phyloP scores from a whole-genome alignment of 2,113 vertebrate genomes.

The Cercocebus atys region DNA sequence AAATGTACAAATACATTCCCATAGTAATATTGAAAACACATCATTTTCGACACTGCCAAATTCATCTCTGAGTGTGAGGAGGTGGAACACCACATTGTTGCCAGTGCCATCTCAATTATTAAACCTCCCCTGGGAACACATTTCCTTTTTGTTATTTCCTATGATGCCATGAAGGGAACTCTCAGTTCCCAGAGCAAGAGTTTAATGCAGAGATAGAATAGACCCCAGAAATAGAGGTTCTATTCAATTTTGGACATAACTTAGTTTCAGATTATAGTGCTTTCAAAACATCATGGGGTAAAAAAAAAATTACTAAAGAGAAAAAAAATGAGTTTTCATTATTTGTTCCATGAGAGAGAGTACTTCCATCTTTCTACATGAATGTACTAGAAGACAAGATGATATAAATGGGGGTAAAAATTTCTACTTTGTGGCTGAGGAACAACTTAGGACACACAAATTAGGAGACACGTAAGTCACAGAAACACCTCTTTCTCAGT shows the following conservation, averaged over 20 bases:
- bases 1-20: conserved; percentile 36
- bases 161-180: not conserved
- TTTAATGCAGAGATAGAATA: conserved; percentile 30
- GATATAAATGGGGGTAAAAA: not conserved
- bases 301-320: not conserved
- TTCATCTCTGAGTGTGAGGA: conserved; percentile 21
- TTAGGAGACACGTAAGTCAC: not conserved
- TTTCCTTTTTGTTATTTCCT: conserved; percentile 42
- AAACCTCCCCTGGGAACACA: conserved; percentile 23
- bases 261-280: conserved; percentile 35
- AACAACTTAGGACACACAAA: not conserved
- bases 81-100: not conserved
- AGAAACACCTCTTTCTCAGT: not conserved
- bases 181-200: conserved; percentile 41
- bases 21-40: conserved; percentile 50
- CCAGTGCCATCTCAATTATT: conserved; percentile 19
- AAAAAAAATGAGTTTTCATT: conserved; percentile 17
- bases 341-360: not conserved
- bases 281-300: not conserved
- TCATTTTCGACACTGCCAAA: conserved; percentile 65
- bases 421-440: not conserved
- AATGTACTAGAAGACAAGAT: not conserved
- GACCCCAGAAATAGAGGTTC: not conserved
- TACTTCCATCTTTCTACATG: not conserved
- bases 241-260: conserved; percentile 17